A percentile compares a stretch with the other conserved stretches of the same genome.
phyloP scores from a whole-genome alignment of 2,113 vertebrate genomes.

The Pseudorasbora parva region DNA sequence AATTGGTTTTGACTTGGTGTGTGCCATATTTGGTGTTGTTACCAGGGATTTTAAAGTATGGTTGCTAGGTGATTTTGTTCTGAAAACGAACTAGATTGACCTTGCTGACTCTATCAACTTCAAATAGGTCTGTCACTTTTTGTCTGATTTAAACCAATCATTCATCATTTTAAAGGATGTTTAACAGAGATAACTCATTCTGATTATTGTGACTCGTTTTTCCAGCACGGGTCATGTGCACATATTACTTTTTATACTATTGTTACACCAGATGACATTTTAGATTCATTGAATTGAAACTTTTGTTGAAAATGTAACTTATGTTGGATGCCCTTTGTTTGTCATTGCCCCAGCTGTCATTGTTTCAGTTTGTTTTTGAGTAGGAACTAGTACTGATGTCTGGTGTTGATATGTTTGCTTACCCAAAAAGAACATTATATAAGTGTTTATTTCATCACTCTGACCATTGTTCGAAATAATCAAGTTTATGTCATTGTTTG shows the following conservation, averaged over 20 bases:
- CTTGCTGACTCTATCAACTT: too few species aligned
- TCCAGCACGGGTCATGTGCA: too few species aligned
- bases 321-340: background rate
- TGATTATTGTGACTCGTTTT: too few species aligned
- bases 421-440: background rate
- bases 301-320: background rate
- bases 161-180: too few species aligned
- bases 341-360: background rate
- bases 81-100: too few species aligned
- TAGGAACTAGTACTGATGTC: conserved; percentile 7
- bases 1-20: too few species aligned
- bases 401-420: conserved; percentile 7
- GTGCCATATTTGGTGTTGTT: too few species aligned
- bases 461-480: conserved; percentile 23
- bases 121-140: too few species aligned
- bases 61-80: too few species aligned
- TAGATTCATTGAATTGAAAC: background rate
- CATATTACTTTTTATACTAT: background rate
- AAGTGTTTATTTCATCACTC: conserved; percentile 11
- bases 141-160: too few species aligned
- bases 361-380: background rate
- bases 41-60: too few species aligned
- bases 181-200: too few species aligned
- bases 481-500: conserved; percentile 9
- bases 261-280: background rate